Percentiles rank a stretch among this genome's conserved stretches.
Evolutionary conservation across 1,140 invertebrate genomes (phyloP).

Genomic region (Nephotettix cincticeps): DNA sequence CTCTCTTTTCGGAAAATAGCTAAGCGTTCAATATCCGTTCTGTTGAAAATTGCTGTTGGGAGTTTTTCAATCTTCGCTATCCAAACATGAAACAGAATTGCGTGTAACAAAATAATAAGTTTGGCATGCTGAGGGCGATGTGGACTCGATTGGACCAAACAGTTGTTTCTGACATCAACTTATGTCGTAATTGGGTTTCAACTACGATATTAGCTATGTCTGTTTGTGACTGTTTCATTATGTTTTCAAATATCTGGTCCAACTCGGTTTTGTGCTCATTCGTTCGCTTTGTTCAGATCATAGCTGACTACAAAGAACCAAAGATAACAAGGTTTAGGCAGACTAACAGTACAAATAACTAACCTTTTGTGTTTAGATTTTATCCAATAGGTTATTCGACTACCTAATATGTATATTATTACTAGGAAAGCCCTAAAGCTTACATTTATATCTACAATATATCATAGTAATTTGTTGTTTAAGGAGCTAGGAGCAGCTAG

Average conservation of each 20-base stretch:
- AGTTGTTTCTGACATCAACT: conserved; percentile 13
- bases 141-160: neutral
- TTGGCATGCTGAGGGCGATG: conserved; percentile 1
- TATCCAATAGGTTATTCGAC: too few relatives aligned
- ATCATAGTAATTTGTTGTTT: too few relatives aligned
- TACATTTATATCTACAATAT: too few relatives aligned
- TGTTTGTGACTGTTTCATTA: conserved; percentile 19
- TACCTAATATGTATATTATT: too few relatives aligned
- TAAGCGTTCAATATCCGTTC: neutral
- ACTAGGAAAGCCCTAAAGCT: too few relatives aligned
- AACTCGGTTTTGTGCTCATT: neutral
- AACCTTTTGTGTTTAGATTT: too few relatives aligned
- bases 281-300: neutral
- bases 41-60: neutral
- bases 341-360: too few relatives aligned
- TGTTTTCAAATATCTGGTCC: conserved; percentile 2
- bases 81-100: neutral
- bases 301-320: too few relatives aligned
- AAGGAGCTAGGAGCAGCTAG: too few relatives aligned
- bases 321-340: too few relatives aligned
- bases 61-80: conserved; percentile 11
- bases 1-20: too few relatives aligned
- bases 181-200: conserved; percentile 11
- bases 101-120: conserved; percentile 8
- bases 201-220: neutral